Evolutionary conservation across 1,140 invertebrate genomes (phyloP).

Genomic region (Drosophila littoralis): DNA sequence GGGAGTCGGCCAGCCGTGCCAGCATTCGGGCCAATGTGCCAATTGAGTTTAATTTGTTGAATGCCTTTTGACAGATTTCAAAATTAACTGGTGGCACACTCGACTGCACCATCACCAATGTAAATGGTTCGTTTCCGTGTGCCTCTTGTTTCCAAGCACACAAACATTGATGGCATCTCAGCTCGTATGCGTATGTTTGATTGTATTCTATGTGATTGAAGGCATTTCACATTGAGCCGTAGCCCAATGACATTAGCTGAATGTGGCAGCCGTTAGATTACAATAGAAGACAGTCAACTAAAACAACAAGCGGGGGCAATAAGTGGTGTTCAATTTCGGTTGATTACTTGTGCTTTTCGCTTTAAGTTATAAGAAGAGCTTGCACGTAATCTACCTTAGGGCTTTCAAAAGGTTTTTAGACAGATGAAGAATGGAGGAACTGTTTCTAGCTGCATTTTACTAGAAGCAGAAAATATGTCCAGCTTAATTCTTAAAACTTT

Average conservation of each 20-base stretch:
- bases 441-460: too few species aligned
- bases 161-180: slow-evolving; percentile 2
- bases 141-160: slow-evolving; percentile 4
- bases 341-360: not conserved
- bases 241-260: slow-evolving; percentile 37
- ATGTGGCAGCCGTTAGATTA: slow-evolving; percentile 11
- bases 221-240: slow-evolving; percentile 21
- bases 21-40: slow-evolving; percentile 47
- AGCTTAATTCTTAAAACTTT: too few species aligned
- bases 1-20: slow-evolving; percentile 3
- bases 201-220: slow-evolving; percentile 21
- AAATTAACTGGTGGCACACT: slow-evolving; percentile 78
- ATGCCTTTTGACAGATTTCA: slow-evolving; percentile 81
- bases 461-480: too few species aligned
- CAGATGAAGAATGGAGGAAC: too few species aligned
- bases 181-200: slow-evolving; percentile 12
- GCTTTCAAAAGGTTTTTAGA: too few species aligned
- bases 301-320: not conserved
- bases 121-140: slow-evolving; percentile 35
- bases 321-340: not conserved
- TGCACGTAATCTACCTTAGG: too few species aligned
- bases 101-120: slow-evolving; percentile 59
- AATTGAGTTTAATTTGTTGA: slow-evolving; percentile 81
- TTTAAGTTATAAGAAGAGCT: too few species aligned
- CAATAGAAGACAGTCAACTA: not conserved